These are phyloP conservation scores for Pseudomyrmex gracilis DNA, from an alignment of 1,140 invertebrate genomes.

Conservation along the genomic window DNA sequence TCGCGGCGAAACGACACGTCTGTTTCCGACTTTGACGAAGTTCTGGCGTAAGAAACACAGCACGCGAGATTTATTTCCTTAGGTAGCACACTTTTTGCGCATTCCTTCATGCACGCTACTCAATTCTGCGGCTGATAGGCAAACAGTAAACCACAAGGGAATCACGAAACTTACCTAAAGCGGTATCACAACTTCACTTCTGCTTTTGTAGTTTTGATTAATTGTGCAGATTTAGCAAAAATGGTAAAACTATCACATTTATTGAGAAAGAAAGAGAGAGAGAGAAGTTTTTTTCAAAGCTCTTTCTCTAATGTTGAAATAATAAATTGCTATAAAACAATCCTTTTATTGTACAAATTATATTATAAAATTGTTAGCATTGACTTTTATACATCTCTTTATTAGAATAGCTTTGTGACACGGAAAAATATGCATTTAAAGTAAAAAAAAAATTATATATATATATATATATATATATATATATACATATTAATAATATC, in stretches of 20 bases:
- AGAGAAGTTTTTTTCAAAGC: too few relatives aligned
- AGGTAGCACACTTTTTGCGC: slow-evolving; percentile 37
- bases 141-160: slow-evolving; percentile 18
- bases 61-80: slow-evolving; percentile 19
- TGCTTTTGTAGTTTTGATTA: not conserved
- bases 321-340: too few relatives aligned
- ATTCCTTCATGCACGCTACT: slow-evolving; percentile 30
- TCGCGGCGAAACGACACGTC: slow-evolving; percentile 44
- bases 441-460: not conserved
- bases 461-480: not conserved
- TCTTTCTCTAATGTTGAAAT: too few relatives aligned
- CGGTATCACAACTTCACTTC: slow-evolving; percentile 15
- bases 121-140: slow-evolving; percentile 23
- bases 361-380: too few relatives aligned
- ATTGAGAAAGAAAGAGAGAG: not conserved
- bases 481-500: not conserved
- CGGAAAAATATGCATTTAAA: not conserved
- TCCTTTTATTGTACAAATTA: too few relatives aligned
- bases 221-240: not conserved
- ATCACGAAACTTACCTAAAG: not conserved
- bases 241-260: not conserved
- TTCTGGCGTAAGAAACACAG: slow-evolving; percentile 46
- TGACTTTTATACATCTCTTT: not conserved
- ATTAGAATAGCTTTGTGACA: not conserved
- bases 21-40: slow-evolving; percentile 70